phyloP scores from a whole-genome alignment of 2,888 invertebrate species.

The Caenorhabditis sp. region DNA sequence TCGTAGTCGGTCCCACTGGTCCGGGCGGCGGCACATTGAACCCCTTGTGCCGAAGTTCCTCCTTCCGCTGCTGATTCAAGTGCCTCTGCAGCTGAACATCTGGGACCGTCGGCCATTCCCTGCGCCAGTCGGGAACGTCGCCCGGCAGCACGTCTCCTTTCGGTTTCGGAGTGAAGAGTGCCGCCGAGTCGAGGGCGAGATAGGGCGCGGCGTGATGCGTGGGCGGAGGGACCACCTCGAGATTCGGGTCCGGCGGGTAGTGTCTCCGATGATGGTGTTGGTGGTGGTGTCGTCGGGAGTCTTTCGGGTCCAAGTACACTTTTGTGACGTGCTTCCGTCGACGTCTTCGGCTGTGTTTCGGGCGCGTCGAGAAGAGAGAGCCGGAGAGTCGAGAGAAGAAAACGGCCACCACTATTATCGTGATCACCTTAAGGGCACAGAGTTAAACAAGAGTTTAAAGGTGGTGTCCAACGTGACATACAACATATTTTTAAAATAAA shows the following conservation, averaged over 20 bases:
- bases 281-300: background rate
- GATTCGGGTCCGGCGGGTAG: background rate
- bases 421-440: slow-evolving; percentile 63
- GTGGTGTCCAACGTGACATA: no score
- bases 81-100: slow-evolving; percentile 65
- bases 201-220: slow-evolving; percentile 23
- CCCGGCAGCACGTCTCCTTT: slow-evolving; percentile 44
- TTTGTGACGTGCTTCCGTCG: slow-evolving; percentile 35
- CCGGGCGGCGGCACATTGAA: slow-evolving; percentile 31
- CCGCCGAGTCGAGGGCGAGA: slow-evolving; percentile 27
- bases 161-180: slow-evolving; percentile 46
- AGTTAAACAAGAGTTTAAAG: no score
- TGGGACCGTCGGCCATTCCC: slow-evolving; percentile 67
- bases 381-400: slow-evolving; percentile 75
- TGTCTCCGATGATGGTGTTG: background rate
- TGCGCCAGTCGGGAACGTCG: slow-evolving; percentile 63
- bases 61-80: slow-evolving; percentile 48
- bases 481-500: no score
- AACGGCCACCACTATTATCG: slow-evolving; percentile 72
- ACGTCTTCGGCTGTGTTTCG: slow-evolving; percentile 48
- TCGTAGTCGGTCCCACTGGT: no score
- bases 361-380: slow-evolving; percentile 67
- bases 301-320: slow-evolving; percentile 29
- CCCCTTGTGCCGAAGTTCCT: slow-evolving; percentile 30
- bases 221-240: slow-evolving; percentile 14